Base-by-base conservation (phyloP, 1,140 invertebrate species). In the Trichonephila clavipes region DNA sequence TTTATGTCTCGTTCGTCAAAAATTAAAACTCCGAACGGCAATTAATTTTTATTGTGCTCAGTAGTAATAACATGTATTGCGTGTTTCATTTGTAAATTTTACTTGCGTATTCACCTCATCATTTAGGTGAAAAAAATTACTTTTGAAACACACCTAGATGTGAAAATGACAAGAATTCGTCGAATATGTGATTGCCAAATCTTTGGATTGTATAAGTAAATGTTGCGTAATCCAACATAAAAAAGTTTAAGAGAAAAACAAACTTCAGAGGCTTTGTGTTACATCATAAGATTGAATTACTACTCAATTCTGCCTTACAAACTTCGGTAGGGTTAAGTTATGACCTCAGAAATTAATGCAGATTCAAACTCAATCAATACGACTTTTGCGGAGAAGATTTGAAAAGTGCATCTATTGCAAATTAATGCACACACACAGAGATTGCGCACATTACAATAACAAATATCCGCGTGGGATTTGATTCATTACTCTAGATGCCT, bases 341-440 rank as follows among this genome's bases (percentile, higher is more conserved):
- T 77, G 72, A 77, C 72, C 72, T 77, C 34, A 34, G 28, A 77
- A 77, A 77, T 77, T 34, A 77, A 77, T 77, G 14, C 72, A 40
- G 72, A 77, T 77, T 40, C 72, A 34, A 77, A 69, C 66, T 69
- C 19, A 64, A 34, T 77, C 72, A 77, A 34, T 77, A 34, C 24
- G 28, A 77, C 16, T 18, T 77, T 34, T 77, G 72, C 72, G 12
- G 16, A 18, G 16, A 77, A 18, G 34, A 77, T 40, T 34, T 19
- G 62, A 12, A 16, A 19, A 64, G 19, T 40, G 72, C 72, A 77
- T 77, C 72, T 34, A 28, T 34, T 18, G 72, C 72, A 77, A 77
- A 77, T 77, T 69, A 77, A 77, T 34, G 69, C 28, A 3, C 2
- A 3, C 34, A 40, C 34, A 40, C 2, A 40, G 34, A 7, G 34